phyloP scores from a whole-genome alignment of 2,113 vertebrate species.

The Semnornis frantzii region DNA sequence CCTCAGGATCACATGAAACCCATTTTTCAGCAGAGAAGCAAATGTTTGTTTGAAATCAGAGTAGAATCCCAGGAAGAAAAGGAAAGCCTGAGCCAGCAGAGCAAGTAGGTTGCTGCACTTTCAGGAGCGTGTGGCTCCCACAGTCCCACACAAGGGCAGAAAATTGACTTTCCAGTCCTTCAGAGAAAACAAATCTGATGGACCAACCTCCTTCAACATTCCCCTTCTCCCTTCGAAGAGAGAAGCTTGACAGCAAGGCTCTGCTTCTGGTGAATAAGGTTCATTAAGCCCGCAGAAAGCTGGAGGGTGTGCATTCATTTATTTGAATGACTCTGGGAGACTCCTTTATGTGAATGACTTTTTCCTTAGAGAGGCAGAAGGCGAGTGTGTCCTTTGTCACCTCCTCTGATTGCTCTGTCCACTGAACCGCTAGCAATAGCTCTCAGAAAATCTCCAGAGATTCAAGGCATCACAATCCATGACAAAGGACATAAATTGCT shows the following conservation, averaged over 20 bases:
- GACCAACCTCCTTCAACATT: neutral
- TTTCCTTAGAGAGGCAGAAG: slow-evolving; percentile 59
- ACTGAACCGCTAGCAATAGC: slow-evolving; percentile 54
- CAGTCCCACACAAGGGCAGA: neutral
- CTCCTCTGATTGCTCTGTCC: slow-evolving; percentile 64
- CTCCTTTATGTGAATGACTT: slow-evolving; percentile 66
- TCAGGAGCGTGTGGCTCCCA: neutral
- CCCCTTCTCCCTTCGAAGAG: neutral
- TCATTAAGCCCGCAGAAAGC: slow-evolving; percentile 58
- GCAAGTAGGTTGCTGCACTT: neutral
- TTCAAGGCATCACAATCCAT: slow-evolving; percentile 37
- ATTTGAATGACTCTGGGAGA: slow-evolving; percentile 57
- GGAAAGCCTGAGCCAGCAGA: neutral
- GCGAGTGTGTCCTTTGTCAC: slow-evolving; percentile 69
- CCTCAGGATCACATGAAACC: neutral
- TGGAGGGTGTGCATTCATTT: slow-evolving; percentile 69
- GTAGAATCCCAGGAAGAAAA: slow-evolving; percentile 1
- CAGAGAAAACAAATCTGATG: neutral
- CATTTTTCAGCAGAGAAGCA: neutral
- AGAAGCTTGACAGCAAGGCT: slow-evolving; percentile 22
- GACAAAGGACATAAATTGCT: slow-evolving; percentile 63
- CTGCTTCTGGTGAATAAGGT: slow-evolving; percentile 40
- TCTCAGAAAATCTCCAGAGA: slow-evolving; percentile 61
- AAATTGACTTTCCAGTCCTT: neutral
- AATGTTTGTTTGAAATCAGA: slow-evolving; percentile 14